Base-by-base conservation (phyloP, 2,113 vertebrate species). In the Galbula dea region DNA sequence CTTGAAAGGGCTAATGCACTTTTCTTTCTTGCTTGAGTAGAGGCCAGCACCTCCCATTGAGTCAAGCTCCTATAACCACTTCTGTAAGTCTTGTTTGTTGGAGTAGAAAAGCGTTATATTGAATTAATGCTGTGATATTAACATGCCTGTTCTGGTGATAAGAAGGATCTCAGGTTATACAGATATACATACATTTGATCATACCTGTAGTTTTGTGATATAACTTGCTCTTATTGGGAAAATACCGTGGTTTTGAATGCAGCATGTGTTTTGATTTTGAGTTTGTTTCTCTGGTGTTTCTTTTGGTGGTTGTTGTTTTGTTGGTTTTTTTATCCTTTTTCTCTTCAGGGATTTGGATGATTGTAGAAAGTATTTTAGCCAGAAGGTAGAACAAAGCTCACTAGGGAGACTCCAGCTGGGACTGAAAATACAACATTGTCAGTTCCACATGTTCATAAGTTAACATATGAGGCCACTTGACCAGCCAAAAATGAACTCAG, bases 371-470 rank as follows among this genome's bases (percentile, higher is more conserved):
- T 81, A 45, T 85, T 94, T 73, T 93, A 87, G 89, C 87, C 89
- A 96, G 95, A 90, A 93, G 59, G 80, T 78, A 88, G 61, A 93
- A 81, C 32, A 89, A 74, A 88, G 59, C 77, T 94, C 85, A n/a
- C 87, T 72, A 27, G 68, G 46, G 59, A 89, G 34, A 75, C 36
- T 93, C 92, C 93, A 96, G 83, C 94, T 94, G 93, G 71, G 68
- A 74, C 77, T 79, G 78, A 83, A 95, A 93, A 89, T 48, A 18
- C 15, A 52, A 36, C 27, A 9, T 24, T 80, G 49, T 89, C 80
- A 78, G 13, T 92, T 87, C 67, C 77, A 80, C 76, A 9, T 75
- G 52, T 57, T 90, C 19, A 2, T 23, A 54, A 89, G 63, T 55
- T 80, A 90, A 93, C 49, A 84, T 27, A 72, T 29, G 41, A 80